Base-by-base conservation (phyloP, 2,113 vertebrate species). In the Hypomesus transpacificus region DNA sequence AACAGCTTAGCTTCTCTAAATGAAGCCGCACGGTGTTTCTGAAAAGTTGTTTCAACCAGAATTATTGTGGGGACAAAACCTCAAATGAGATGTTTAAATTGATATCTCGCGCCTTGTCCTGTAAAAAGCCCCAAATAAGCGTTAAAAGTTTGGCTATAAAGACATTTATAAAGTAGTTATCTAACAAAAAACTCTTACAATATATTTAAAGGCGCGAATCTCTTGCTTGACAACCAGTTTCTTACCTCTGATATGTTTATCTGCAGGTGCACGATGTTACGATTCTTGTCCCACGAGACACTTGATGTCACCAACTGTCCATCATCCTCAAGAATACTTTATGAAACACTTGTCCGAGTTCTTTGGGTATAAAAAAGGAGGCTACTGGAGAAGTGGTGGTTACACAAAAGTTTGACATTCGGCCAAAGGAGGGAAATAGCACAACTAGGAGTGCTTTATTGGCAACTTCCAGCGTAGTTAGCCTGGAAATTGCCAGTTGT, bases 1-100 rank as follows among this genome's bases (percentile, higher is more conserved):
- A 85, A 82, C 78, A 74, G 81, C 86, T 89, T 85, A 87, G 78
- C 78, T 63, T 11, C 80, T 69, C 80, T 82, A 85, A 90, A 85
- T 81, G 71, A 85, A 82, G 75, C 82, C 39, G 77, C 78, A 80
- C 63, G 4, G 62, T 73, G 66, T 70, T 54, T 76, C 60, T 72
- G 53, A 66, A 26, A 20, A 31, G 20, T 39, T 58, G 73, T 66
- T 54, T 61, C 20, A 46, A 75, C 74, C 50, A 60, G 72, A 70
- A 82, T 59, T 74, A 52, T 64, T 71, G 65, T 71, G 39, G 24
- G 56, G 18, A 70, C 68, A 73, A 76, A 54, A 17, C 63, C 11
- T 21, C 7, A 9, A n/a, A 20, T 39, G 54, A 58, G 67, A 57
- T 20, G 17, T 34, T 39, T 6, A 2, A 17, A 74, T 75, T 8